These are phyloP conservation scores for Pitta sordida DNA, from an alignment of 2,113 vertebrate species.

Conservation along the genomic window DNA sequence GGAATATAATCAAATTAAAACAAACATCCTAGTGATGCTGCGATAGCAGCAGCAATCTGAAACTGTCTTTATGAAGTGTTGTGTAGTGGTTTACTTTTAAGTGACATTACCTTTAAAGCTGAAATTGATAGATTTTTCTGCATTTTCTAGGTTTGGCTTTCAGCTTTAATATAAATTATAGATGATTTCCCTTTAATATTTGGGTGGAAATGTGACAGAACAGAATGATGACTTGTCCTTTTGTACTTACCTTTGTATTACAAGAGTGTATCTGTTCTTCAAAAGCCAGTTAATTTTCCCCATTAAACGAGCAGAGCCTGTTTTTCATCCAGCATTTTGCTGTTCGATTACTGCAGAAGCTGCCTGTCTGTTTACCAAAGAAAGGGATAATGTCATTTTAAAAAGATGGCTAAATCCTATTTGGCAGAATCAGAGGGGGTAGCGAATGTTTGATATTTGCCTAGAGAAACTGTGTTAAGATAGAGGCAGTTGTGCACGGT, in stretches of 20 bases:
- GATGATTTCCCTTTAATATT: background rate
- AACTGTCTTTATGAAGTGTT: background rate
- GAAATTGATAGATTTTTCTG: background rate
- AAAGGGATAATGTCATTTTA: conserved; percentile 1
- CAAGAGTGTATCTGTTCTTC: conserved; percentile 6
- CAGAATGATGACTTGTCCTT: conserved; percentile 6
- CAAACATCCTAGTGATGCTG: background rate
- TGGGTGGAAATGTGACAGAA: background rate
- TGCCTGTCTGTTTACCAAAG: background rate
- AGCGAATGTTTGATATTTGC: background rate
- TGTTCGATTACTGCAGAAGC: background rate
- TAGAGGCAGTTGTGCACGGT: background rate
- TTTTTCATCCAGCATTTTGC: conserved; percentile 11
- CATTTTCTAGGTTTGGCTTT: background rate
- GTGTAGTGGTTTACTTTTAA: background rate
- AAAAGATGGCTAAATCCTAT: conserved; percentile 30
- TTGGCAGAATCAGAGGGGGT: background rate
- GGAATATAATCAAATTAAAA: background rate
- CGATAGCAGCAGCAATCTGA: background rate
- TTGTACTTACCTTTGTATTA: background rate
- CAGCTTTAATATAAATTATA: background rate
- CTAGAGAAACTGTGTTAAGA: conserved; percentile 8
- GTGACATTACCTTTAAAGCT: background rate
- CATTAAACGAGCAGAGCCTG: conserved; percentile 11
- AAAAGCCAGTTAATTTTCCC: conserved; percentile 10